Evolutionary conservation across 2,888 invertebrate species (phyloP).

Genomic region (Phortica magna): DNA sequence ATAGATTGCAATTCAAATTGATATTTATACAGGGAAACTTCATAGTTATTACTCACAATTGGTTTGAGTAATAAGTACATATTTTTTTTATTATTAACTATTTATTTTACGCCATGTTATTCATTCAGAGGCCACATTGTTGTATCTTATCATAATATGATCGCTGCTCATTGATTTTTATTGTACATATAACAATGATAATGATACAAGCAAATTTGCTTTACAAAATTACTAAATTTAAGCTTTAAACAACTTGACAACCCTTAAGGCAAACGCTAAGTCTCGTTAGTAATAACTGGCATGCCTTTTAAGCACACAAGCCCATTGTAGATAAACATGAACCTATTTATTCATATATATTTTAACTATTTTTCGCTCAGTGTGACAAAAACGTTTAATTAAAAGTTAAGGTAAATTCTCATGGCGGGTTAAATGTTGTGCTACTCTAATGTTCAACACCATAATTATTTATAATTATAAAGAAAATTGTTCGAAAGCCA

Average conservation of each 20-base stretch:
- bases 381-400: slow-evolving; percentile 54
- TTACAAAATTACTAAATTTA: too few species aligned
- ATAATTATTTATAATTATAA: slow-evolving; percentile 46
- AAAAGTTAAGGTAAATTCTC: slow-evolving; percentile 55
- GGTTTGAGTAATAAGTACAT: too few species aligned
- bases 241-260: slow-evolving; percentile 19
- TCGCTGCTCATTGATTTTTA: too few species aligned
- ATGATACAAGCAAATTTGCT: too few species aligned
- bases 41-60: too few species aligned
- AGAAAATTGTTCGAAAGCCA: not conserved
- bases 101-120: too few species aligned
- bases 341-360: slow-evolving; percentile 38
- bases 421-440: slow-evolving; percentile 57
- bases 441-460: slow-evolving; percentile 42
- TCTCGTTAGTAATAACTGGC: not conserved
- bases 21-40: too few species aligned
- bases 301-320: slow-evolving; percentile 52
- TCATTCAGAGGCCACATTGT: too few species aligned
- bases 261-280: not conserved
- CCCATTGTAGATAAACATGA: slow-evolving; percentile 54
- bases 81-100: too few species aligned
- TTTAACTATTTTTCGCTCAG: slow-evolving; percentile 46
- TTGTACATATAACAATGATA: too few species aligned
- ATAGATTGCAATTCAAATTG: too few species aligned
- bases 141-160: too few species aligned